These are phyloP conservation scores for Lamproptera curius DNA, from an alignment of 2,888 invertebrate species.

Conservation along the genomic window DNA sequence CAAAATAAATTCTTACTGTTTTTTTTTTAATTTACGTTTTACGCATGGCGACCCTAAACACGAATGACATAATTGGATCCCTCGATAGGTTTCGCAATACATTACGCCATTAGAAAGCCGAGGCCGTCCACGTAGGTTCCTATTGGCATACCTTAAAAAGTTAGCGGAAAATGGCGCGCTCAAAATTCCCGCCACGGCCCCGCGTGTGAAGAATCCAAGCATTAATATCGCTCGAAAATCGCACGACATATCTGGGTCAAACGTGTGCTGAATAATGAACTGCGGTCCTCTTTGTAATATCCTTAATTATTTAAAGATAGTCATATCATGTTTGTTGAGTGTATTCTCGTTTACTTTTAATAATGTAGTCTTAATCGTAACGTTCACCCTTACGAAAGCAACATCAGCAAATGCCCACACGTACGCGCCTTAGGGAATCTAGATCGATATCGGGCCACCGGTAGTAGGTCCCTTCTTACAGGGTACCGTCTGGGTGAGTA, in stretches of 20 bases:
- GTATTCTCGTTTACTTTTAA: background rate
- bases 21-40: too few species aligned
- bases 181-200: slow-evolving; percentile 48
- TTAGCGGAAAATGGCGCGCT: slow-evolving; percentile 28
- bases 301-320: slow-evolving; percentile 11
- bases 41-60: slow-evolving; percentile 33
- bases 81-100: slow-evolving; percentile 58
- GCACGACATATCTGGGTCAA: slow-evolving; percentile 45
- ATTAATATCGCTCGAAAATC: slow-evolving; percentile 48
- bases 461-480: too few species aligned
- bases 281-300: background rate
- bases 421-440: too few species aligned
- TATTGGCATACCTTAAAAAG: slow-evolving; percentile 52
- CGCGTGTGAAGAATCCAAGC: slow-evolving; percentile 54
- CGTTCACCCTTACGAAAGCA: too few species aligned
- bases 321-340: background rate
- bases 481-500: too few species aligned
- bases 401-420: too few species aligned
- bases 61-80: slow-evolving; percentile 65
- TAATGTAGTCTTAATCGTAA: background rate
- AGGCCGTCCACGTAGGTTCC: slow-evolving; percentile 55
- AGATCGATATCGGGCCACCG: too few species aligned
- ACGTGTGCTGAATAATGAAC: slow-evolving; percentile 22
- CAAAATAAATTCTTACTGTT: too few species aligned
- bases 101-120: slow-evolving; percentile 73